phyloP scores from a whole-genome alignment of 2,797 vertebrate species.

The Rhinogobio ventralis region DNA sequence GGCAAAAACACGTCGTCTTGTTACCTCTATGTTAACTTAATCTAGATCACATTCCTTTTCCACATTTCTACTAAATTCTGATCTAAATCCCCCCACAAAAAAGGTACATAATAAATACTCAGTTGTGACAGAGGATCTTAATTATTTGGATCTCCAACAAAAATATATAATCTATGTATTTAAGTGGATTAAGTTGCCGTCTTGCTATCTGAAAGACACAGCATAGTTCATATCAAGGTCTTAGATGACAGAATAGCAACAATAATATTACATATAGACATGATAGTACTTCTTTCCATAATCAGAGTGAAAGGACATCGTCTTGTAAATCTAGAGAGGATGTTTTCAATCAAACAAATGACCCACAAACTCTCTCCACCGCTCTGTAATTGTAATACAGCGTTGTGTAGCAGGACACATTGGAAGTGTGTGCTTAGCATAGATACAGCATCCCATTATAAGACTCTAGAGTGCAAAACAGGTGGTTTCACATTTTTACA shows the following conservation, averaged over 20 bases:
- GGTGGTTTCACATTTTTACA: conserved; percentile 56
- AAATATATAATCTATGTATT: conserved; percentile 74
- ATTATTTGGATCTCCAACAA: conserved; percentile 68
- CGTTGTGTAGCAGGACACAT: conserved; percentile 32
- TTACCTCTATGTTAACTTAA: conserved; percentile 54
- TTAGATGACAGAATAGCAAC: conserved; percentile 64
- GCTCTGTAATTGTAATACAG: conserved; percentile 9
- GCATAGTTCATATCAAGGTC: conserved; percentile 62
- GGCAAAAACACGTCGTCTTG: conserved; percentile 61
- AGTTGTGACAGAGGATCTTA: conserved; percentile 61
- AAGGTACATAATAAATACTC: conserved; percentile 57
- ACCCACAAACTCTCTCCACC: background rate
- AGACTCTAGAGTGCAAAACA: conserved; percentile 77
- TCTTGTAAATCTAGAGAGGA: conserved; percentile 16
- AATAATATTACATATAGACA: conserved; percentile 51
- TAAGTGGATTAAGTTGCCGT: conserved; percentile 68
- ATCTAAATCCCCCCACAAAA: conserved; percentile 52
- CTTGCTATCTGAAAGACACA: conserved; percentile 63
- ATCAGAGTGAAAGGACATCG: conserved; percentile 32
- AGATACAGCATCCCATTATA: conserved; percentile 66
- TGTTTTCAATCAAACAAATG: background rate
- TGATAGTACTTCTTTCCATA: conserved; percentile 30
- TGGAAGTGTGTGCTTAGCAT: conserved; percentile 49
- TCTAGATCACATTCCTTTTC: conserved; percentile 59
- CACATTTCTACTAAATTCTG: conserved; percentile 60